Evolutionary conservation across 2,888 invertebrate genomes (phyloP).

Genomic region (Amphipoea lucens): DNA sequence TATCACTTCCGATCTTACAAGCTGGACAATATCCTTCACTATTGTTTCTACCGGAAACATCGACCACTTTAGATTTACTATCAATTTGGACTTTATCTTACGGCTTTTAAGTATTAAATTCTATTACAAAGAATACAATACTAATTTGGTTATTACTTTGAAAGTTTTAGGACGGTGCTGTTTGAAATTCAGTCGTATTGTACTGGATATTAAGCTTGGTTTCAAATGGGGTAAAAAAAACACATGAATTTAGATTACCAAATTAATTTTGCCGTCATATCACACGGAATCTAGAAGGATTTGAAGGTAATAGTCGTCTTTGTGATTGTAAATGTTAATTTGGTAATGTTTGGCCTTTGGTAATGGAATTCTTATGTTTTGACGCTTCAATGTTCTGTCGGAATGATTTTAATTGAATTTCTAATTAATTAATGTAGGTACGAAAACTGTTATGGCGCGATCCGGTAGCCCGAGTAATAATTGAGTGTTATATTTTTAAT

Average conservation of each 20-base stretch:
- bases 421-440: conserved; percentile 47
- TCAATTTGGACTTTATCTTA: conserved; percentile 52
- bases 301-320: conserved; percentile 58
- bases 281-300: conserved; percentile 45
- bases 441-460: conserved; percentile 20
- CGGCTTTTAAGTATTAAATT: conserved; percentile 47
- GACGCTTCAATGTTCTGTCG: conserved; percentile 42
- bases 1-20: conserved; percentile 69
- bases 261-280: conserved; percentile 60
- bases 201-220: not conserved
- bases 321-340: conserved; percentile 38
- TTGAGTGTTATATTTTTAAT: conserved; percentile 28
- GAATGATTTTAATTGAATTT: conserved; percentile 51
- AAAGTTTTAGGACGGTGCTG: conserved; percentile 27
- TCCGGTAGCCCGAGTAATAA: conserved; percentile 26
- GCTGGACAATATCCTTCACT: conserved; percentile 70
- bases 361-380: conserved; percentile 60
- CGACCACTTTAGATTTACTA: conserved; percentile 44
- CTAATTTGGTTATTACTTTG: conserved; percentile 46
- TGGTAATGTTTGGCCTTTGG: conserved; percentile 51
- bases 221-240: conserved; percentile 1
- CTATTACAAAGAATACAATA: conserved; percentile 21
- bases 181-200: conserved; percentile 19
- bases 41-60: conserved; percentile 71
- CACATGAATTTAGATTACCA: conserved; percentile 57